Evolutionary conservation across 2,888 invertebrate genomes (phyloP).

Genomic region (Cheilosia urbana): DNA sequence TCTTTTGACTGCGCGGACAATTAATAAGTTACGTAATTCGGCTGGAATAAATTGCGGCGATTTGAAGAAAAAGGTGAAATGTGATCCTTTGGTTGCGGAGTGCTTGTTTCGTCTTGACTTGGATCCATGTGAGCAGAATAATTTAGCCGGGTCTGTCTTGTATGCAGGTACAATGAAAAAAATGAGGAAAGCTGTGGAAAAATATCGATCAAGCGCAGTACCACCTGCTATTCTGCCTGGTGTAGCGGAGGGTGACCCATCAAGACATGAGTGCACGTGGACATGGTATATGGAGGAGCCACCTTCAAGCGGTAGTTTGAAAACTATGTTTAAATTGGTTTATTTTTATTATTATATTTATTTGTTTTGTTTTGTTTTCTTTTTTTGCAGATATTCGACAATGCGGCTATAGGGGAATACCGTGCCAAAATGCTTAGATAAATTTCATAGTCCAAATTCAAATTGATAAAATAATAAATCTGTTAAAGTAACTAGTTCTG

Average conservation of each 20-base stretch:
- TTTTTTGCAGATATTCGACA: constrained; percentile 3
- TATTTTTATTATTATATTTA: no score
- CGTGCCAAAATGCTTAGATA: constrained; percentile 16
- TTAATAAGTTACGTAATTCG: constrained; percentile 68
- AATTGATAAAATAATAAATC: no score
- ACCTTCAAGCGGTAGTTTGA: constrained; percentile 9
- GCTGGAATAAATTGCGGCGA: constrained; percentile 77
- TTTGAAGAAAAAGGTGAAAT: constrained; percentile 74
- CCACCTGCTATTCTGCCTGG: constrained; percentile 83
- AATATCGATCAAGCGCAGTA: constrained; percentile 83
- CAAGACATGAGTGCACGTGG: constrained; percentile 85
- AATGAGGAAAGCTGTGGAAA: constrained; percentile 83
- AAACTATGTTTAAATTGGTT: neutral
- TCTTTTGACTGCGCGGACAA: constrained; percentile 70
- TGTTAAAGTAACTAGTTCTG: no score
- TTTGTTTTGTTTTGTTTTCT: neutral
- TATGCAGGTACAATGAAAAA: constrained; percentile 73
- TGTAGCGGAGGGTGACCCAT: constrained; percentile 85
- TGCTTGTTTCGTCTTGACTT: constrained; percentile 84
- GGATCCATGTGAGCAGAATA: constrained; percentile 85
- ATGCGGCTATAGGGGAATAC: constrained; percentile 11
- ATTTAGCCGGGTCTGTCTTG: constrained; percentile 77
- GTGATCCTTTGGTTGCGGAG: constrained; percentile 81
- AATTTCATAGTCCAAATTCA: neutral
- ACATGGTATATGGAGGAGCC: constrained; percentile 81